These are phyloP conservation scores for Babylonia areolata DNA, from an alignment of 1,140 invertebrate genomes.

Conservation along the genomic window DNA sequence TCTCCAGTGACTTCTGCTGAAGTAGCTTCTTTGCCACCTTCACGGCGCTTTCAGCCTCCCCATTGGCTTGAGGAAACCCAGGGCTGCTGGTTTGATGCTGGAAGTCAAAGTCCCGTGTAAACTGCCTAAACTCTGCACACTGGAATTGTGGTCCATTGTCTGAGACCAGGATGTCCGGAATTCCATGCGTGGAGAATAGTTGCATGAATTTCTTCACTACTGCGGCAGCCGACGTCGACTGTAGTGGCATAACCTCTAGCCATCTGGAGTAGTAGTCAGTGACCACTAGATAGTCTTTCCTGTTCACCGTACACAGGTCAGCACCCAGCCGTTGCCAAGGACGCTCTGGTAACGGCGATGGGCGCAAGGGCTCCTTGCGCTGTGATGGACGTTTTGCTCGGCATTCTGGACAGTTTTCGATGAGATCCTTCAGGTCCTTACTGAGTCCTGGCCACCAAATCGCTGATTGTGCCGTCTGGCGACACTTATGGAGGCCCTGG, in stretches of 20 bases:
- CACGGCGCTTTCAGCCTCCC: constrained; percentile 48
- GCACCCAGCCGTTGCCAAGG: constrained; percentile 45
- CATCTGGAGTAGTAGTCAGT: constrained; percentile 50
- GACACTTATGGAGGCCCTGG: constrained; percentile 36
- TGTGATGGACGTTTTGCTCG: too few species aligned
- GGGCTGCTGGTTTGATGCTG: constrained; percentile 49
- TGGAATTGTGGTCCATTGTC: constrained; percentile 61
- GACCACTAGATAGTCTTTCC: constrained; percentile 43
- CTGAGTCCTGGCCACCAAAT: constrained; percentile 42
- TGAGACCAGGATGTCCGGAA: constrained; percentile 47
- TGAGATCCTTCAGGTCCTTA: too few species aligned
- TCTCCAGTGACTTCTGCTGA: neutral
- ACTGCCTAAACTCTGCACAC: constrained; percentile 49
- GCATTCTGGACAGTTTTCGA: too few species aligned
- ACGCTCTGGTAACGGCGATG: constrained; percentile 31
- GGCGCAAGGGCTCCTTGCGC: constrained; percentile 40
- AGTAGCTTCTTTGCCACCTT: constrained; percentile 49
- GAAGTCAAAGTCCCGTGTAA: constrained; percentile 51
- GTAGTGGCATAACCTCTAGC: constrained; percentile 40
- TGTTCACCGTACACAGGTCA: constrained; percentile 36
- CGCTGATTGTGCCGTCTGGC: neutral
- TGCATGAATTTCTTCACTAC: constrained; percentile 47
- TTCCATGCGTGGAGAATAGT: constrained; percentile 53
- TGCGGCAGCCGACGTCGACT: constrained; percentile 26
- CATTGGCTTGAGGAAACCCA: constrained; percentile 50